phyloP scores from a whole-genome alignment of 2,113 vertebrate species.

The Corythoichthys haematopterus region DNA sequence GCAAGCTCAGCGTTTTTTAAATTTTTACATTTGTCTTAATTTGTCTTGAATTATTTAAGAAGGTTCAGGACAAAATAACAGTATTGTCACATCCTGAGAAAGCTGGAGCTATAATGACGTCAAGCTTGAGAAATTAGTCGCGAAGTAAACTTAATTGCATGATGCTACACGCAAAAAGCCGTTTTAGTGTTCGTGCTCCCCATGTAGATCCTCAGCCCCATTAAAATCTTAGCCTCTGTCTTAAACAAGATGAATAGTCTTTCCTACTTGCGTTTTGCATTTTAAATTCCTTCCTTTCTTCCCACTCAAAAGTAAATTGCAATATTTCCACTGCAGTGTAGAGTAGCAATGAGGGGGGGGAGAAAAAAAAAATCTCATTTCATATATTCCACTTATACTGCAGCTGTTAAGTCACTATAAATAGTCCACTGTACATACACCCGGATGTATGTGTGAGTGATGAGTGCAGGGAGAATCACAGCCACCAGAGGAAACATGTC shows the following conservation, averaged over 20 bases:
- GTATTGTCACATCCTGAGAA: neutral
- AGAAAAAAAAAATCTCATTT: conserved; percentile 53
- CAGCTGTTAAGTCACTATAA: conserved; percentile 40
- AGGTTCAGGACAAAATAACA: neutral
- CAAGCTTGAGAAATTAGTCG: neutral
- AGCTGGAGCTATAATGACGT: neutral
- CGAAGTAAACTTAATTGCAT: conserved; percentile 7
- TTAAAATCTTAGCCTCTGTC: conserved; percentile 15
- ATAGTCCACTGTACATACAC: conserved; percentile 13
- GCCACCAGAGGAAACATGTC: conserved; percentile 53
- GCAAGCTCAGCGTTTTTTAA: neutral
- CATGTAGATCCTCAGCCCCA: conserved; percentile 17
- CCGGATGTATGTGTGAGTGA: conserved; percentile 40
- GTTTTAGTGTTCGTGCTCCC: conserved; percentile 15
- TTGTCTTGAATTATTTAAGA: neutral
- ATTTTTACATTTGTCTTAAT: neutral
- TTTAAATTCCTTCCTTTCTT: conserved; percentile 25
- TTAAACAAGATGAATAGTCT: conserved; percentile 22
- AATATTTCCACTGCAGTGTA: conserved; percentile 37
- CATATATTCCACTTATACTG: conserved; percentile 49
- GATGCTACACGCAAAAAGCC: conserved; percentile 2
- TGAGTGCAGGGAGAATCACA: conserved; percentile 44
- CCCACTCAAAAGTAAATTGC: conserved; percentile 38
- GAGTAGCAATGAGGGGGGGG: conserved; percentile 48
- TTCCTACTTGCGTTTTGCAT: conserved; percentile 24